phyloP scores from a whole-genome alignment of 1,140 invertebrate species.

The Scaptomyza montana region DNA sequence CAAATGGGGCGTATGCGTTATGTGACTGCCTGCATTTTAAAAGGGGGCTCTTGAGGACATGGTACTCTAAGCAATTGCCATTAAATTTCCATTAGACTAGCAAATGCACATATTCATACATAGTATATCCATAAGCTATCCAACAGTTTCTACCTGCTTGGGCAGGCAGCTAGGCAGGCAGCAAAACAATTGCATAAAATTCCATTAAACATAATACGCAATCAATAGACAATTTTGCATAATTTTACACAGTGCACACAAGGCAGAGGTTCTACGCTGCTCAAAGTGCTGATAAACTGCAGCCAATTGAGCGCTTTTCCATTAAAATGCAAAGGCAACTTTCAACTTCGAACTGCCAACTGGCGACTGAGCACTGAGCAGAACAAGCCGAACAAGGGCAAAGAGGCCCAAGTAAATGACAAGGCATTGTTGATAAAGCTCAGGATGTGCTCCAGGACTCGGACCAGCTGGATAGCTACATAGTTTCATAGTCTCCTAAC shows the following conservation, averaged over 20 bases:
- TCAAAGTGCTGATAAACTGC: constrained; percentile 62
- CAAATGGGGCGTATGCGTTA: constrained; percentile 25
- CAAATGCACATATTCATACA: constrained; percentile 44
- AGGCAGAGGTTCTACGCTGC: constrained; percentile 13
- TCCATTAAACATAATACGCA: constrained; percentile 70
- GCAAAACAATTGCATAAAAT: constrained; percentile 67
- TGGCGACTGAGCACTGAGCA: constrained; percentile 12
- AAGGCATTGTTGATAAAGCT: constrained; percentile 47
- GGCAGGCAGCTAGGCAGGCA: constrained; percentile 10
- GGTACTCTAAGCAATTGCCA: constrained; percentile 31
- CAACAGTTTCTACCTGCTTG: constrained; percentile 23
- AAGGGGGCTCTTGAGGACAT: background rate
- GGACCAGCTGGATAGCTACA: constrained; percentile 3
- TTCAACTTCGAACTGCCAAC: background rate
- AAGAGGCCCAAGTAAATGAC: constrained; percentile 39
- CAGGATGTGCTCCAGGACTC: constrained; percentile 23
- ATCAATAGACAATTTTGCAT: constrained; percentile 71
- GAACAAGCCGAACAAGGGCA: too few species aligned
- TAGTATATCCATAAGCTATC: constrained; percentile 37
- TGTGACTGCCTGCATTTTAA: background rate
- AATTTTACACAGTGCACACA: constrained; percentile 55
- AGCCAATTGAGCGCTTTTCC: constrained; percentile 59
- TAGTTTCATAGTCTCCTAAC: background rate
- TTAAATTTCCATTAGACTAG: constrained; percentile 61
- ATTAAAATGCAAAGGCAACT: constrained; percentile 61